These are phyloP conservation scores for Xanthia togata DNA, from an alignment of 2,888 invertebrate genomes.

Conservation along the genomic window DNA sequence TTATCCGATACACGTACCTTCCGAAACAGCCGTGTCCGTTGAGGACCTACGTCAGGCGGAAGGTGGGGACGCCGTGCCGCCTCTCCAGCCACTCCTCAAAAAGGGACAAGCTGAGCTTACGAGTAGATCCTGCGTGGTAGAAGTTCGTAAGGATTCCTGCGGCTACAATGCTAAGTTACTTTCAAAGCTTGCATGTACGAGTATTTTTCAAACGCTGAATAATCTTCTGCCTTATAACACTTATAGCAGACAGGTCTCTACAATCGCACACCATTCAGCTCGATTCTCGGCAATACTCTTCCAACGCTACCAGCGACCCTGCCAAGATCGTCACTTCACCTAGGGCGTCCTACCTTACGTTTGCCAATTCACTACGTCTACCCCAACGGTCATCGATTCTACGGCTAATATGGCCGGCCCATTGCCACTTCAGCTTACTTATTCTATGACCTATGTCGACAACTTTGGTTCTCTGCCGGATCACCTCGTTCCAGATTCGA, in stretches of 20 bases:
- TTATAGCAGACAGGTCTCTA: not conserved
- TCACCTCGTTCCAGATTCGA: not conserved
- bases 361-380: not conserved
- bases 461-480: not conserved
- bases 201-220: not conserved
- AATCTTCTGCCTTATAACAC: not conserved
- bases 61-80: no score
- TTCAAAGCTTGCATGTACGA: not conserved
- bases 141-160: conserved; percentile 15
- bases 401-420: no score
- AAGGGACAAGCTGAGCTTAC: not conserved
- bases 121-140: not conserved
- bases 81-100: no score
- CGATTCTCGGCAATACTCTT: not conserved
- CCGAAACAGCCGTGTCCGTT: no score
- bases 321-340: no score
- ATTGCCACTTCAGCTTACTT: not conserved
- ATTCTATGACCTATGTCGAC: not conserved
- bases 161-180: not conserved
- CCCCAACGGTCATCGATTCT: no score
- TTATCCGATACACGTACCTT: no score
- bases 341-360: not conserved
- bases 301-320: not conserved
- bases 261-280: no score
- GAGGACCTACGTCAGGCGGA: no score